Conservation (phyloP, 2,888 invertebrate species). For the Nipponacmea schrenckii region DNA sequence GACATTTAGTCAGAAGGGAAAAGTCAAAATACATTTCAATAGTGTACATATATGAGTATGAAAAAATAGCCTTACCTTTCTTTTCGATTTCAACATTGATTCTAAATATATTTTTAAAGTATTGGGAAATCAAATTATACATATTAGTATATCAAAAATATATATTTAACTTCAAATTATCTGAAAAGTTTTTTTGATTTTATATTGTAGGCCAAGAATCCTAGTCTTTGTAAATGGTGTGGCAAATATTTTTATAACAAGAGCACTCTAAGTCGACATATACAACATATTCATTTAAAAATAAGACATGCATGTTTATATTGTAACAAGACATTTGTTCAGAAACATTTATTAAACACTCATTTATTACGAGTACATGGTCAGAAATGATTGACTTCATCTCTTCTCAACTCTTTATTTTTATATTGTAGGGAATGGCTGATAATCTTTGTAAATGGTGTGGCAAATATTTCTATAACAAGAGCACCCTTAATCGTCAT, state of each 20-base stretch:
- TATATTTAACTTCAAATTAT: too few relatives aligned
- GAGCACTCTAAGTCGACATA: not conserved
- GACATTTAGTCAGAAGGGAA: not conserved
- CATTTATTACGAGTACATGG: not conserved
- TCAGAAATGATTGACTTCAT: too few relatives aligned
- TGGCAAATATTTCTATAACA: conserved; percentile 6
- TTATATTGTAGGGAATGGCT: too few relatives aligned
- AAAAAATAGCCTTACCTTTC: too few relatives aligned
- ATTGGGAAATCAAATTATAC: too few relatives aligned
- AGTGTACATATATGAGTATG: too few relatives aligned
- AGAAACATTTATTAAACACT: not conserved
- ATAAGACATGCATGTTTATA: not conserved
- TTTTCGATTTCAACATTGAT: too few relatives aligned
- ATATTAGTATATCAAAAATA: too few relatives aligned
- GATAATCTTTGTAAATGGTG: not conserved
- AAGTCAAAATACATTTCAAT: not conserved
- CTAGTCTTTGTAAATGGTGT: conserved; percentile 4
- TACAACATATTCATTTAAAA: not conserved
- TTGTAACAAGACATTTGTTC: not conserved
- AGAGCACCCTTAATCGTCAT: conserved; percentile 1
- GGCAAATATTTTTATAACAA: conserved; percentile 7
- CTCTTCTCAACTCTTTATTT: too few relatives aligned
- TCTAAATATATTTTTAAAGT: too few relatives aligned
- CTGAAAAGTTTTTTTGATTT: too few relatives aligned
- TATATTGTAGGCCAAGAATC: not conserved